These are phyloP conservation scores for Luscinia luscinia DNA, from an alignment of 2,797 vertebrate genomes.

Conservation along the genomic window DNA sequence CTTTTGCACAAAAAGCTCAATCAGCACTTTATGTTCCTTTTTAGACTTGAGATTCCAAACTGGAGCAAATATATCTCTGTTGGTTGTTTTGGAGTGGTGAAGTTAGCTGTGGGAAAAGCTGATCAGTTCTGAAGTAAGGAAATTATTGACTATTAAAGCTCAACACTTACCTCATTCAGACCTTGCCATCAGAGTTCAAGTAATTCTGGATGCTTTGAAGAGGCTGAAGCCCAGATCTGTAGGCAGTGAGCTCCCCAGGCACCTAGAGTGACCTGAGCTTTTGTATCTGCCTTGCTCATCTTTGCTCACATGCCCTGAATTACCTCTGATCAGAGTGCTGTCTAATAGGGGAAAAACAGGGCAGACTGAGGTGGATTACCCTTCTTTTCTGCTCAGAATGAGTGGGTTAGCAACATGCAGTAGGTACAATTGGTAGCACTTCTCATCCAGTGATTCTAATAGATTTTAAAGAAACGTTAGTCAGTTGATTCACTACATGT, in stretches of 20 bases:
- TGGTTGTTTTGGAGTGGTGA: not conserved
- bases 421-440: not conserved
- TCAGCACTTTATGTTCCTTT: not conserved
- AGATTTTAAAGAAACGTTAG: not conserved
- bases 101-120: slow-evolving; percentile 2
- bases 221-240: not conserved
- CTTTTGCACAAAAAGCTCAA: slow-evolving; percentile 8
- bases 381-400: not conserved
- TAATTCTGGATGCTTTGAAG: not conserved
- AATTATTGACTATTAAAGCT: slow-evolving; percentile 11
- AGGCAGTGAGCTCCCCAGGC: not conserved
- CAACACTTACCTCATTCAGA: slow-evolving; percentile 34
- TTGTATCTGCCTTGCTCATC: not conserved
- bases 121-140: not conserved
- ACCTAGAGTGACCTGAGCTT: not conserved
- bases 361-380: not conserved
- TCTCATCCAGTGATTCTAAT: not conserved
- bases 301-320: not conserved
- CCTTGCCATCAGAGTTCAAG: not conserved
- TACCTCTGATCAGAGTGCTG: not conserved
- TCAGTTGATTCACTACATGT: not conserved
- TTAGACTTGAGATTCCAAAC: not conserved
- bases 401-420: not conserved
- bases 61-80: not conserved
- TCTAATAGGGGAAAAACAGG: not conserved